Base-by-base conservation (phyloP, 2,797 vertebrate genomes). In the Chrosomus eos region DNA sequence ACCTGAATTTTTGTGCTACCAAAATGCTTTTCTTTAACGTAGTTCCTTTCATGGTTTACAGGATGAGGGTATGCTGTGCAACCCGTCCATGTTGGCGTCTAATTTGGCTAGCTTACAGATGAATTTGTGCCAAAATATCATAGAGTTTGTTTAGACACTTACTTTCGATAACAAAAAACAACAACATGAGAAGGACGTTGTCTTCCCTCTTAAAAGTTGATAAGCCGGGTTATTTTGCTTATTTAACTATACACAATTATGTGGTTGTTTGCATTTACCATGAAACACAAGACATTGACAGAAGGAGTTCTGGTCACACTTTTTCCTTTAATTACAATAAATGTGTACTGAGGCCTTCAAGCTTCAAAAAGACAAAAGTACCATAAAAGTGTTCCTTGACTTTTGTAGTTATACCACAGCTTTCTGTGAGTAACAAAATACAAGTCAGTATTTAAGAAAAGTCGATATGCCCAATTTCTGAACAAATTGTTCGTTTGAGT, bases 161-260 rank as follows among this genome's bases (percentile, higher is more conserved):
- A 19, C 14, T 53, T 21, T 14, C 3, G 23, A 53, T 7, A 18
- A 40, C 36, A 40, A 9, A 71, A 8, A 6, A 73, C 31, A 11
- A 33, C 13, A 31, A 45, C 16, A 16, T 9, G 7, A 19, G 10
- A 75, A 36, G 45, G 2, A 23, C 9, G 40, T 38, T 51, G 31
- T 51, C 45, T 19, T 48, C 3, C 3, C 21, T 33, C 10, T 18
- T 26, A 26, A 40, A 70, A 70, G 21, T n/a, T 40, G n/a, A 55
- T 55, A 55, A 81, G 33, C 48, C n/a, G 19, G 16, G 38, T 68
- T 80, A 40, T 70, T 83, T 76, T 19, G 6, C 9, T 75, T 18
- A 4, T 5, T 19, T 76, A n/a, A 38, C 48, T n/a, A n/a, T 38
- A 13, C 33, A 76, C 3, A 38, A 58, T 58, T 40, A 18, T 36